Evolutionary conservation across 2,888 invertebrate species (phyloP).

Genomic region (Thysanoteuthis rhombus): DNA sequence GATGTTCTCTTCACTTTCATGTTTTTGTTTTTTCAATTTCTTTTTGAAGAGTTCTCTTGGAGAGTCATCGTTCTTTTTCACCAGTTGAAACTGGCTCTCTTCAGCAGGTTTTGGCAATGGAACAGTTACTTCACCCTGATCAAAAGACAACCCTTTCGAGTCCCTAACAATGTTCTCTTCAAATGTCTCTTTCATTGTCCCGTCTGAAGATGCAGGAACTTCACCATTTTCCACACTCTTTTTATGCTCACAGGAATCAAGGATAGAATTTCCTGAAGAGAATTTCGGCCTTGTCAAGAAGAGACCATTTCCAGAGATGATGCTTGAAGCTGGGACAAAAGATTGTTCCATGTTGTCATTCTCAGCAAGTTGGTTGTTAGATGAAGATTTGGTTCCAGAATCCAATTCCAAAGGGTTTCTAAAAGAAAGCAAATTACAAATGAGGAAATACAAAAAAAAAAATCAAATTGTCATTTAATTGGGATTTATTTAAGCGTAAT

Average conservation of each 20-base stretch:
- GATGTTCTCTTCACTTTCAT: neutral
- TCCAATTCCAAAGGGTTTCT: neutral
- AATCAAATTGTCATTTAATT: too few species aligned
- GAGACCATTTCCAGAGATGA: neutral
- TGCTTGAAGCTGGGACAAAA: neutral
- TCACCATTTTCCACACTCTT: neutral
- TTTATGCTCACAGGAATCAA: neutral
- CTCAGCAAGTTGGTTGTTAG: neutral
- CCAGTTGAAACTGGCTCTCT: neutral
- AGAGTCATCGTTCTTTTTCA: neutral
- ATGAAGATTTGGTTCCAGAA: neutral
- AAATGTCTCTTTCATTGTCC: neutral
- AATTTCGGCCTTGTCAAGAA: neutral
- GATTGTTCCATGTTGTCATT: neutral
- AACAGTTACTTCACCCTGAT: neutral
- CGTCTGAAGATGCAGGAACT: neutral
- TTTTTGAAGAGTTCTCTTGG: neutral
- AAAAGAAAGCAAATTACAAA: neutral
- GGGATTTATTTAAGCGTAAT: too few species aligned
- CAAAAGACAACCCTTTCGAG: neutral
- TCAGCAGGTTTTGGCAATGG: neutral
- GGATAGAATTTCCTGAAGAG: neutral
- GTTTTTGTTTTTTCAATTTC: neutral
- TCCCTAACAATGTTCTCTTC: neutral
- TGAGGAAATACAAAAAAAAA: neutral